A percentile compares a stretch with the other conserved stretches of the same genome.
These are phyloP conservation scores for Epizoanthus stellaris DNA, from an alignment of 92 coral and sea anemone genomes.

Conservation along the genomic window DNA sequence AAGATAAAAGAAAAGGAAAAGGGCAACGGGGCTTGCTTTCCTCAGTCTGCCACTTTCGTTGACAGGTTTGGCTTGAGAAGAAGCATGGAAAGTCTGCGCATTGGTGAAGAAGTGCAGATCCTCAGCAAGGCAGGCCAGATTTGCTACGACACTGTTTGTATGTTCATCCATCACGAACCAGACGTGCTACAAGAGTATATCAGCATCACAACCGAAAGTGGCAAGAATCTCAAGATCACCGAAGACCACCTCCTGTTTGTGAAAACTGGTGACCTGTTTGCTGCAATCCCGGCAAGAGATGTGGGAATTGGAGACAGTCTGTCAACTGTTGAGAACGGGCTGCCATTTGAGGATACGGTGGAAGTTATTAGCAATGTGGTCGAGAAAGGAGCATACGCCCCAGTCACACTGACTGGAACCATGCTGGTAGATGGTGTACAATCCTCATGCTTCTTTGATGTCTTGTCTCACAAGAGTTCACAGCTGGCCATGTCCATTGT, in stretches of 20 bases:
- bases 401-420: conserved; percentile 56
- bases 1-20: too few species aligned
- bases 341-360: conserved; percentile 18
- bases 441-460: conserved; percentile 65
- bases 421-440: conserved; percentile 55
- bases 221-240: conserved; percentile 46
- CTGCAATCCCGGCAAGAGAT: conserved; percentile 56
- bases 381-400: conserved; percentile 60
- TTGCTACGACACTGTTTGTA: neutral
- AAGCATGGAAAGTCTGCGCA: conserved; percentile 12
- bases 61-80: conserved; percentile 6
- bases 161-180: conserved; percentile 43
- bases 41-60: conserved; percentile 42
- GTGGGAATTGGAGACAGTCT: conserved; percentile 32
- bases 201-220: conserved; percentile 13
- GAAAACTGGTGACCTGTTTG: neutral
- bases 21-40: conserved; percentile 31
- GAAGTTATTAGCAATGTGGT: neutral
- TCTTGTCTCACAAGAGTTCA: conserved; percentile 50
- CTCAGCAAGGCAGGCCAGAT: neutral
- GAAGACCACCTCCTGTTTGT: conserved; percentile 56
- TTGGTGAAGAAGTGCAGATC: conserved; percentile 48
- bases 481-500: conserved; percentile 50
- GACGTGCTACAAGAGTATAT: conserved; percentile 25
- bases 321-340: conserved; percentile 6